Percentiles rank a stretch among this genome's conserved stretches.
These are phyloP conservation scores for Lamellibrachia columna DNA, from an alignment of 2,888 invertebrate species.

Conservation along the genomic window DNA sequence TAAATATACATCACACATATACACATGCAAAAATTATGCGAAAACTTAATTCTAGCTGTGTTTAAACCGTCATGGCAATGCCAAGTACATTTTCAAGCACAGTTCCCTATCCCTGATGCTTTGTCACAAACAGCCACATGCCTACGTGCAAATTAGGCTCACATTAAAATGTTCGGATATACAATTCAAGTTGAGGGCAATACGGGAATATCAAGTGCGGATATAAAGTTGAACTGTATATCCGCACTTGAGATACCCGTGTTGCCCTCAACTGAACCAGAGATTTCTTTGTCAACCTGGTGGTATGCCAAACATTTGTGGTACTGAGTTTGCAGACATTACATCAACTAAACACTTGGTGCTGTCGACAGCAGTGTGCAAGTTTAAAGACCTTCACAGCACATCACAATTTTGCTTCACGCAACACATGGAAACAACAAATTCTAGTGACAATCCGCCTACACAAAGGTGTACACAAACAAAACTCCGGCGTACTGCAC, in stretches of 20 bases:
- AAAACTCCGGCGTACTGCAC: neutral
- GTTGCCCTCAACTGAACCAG: too few relatives aligned
- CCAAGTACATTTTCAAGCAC: neutral
- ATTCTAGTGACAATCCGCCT: neutral
- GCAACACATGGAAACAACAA: neutral
- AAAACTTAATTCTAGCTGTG: neutral
- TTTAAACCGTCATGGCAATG: neutral
- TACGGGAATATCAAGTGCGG: too few relatives aligned
- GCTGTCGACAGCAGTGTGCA: neutral
- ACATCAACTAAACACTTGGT: neutral
- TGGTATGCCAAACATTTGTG: too few relatives aligned
- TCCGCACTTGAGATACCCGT: too few relatives aligned
- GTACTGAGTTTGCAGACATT: too few relatives aligned
- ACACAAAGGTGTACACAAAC: neutral
- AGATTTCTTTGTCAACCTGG: too few relatives aligned
- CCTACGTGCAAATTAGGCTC: neutral
- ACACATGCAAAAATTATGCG: neutral
- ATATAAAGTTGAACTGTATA: too few relatives aligned
- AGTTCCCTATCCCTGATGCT: neutral
- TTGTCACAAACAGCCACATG: neutral
- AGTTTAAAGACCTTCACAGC: neutral
- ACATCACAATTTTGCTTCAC: neutral
- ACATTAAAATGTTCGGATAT: neutral
- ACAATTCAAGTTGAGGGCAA: neutral
- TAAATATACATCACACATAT: neutral